Conservation (phyloP, 2,113 vertebrate species). For the Megaceryle torquata region DNA sequence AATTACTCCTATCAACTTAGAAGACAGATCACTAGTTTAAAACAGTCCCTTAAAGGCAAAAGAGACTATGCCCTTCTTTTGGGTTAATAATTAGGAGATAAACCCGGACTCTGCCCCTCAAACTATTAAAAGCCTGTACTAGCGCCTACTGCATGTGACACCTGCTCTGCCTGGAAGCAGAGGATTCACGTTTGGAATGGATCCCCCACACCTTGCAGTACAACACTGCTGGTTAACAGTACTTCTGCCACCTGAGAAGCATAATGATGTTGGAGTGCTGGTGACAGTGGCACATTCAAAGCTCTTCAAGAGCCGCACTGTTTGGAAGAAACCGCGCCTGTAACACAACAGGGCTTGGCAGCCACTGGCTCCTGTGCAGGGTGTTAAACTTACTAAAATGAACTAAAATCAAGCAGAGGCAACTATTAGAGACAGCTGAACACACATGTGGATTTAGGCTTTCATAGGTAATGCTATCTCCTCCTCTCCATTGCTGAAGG, state of each 20-base stretch:
- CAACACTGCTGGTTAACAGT: background rate
- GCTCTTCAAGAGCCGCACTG: background rate
- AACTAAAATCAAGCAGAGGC: background rate
- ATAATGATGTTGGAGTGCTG: background rate
- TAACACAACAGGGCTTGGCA: background rate
- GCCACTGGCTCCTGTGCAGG: background rate
- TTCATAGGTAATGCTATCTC: background rate
- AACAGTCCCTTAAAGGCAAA: background rate
- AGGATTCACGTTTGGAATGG: background rate
- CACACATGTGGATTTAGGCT: accelerated
- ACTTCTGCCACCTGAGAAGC: background rate
- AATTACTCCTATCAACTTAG: background rate
- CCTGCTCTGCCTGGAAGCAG: background rate
- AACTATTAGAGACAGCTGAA: background rate
- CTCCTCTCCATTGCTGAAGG: background rate
- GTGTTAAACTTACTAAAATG: background rate
- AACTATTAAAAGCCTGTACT: background rate
- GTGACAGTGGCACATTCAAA: background rate
- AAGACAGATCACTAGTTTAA: background rate
- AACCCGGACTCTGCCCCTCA: background rate
- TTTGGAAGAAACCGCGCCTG: background rate
- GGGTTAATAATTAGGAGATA: background rate
- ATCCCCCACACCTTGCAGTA: background rate
- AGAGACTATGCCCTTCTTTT: background rate
- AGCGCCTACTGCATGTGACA: background rate